phyloP scores from a whole-genome alignment of 2,888 invertebrate species.

The Stenotaenia linearis region DNA sequence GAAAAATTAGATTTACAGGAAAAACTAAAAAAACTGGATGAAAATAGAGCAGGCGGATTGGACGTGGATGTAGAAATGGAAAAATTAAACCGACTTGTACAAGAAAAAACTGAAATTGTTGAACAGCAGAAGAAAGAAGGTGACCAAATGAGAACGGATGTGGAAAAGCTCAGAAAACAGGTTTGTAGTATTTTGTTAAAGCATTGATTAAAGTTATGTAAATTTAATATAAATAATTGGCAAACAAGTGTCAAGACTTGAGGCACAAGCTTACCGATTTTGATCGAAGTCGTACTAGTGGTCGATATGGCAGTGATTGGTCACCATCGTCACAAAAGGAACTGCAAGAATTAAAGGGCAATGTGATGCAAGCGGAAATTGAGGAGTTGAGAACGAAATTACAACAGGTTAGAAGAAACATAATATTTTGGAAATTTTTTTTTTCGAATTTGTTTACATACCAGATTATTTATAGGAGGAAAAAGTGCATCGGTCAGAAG shows the following conservation, averaged over 20 bases:
- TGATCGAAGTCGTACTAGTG: conserved; percentile 73
- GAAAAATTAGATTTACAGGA: conserved; percentile 67
- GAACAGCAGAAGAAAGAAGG: conserved; percentile 63
- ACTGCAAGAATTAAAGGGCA: conserved; percentile 47
- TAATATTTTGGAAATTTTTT: neutral
- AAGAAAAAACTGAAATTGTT: conserved; percentile 68
- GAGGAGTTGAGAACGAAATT: conserved; percentile 28
- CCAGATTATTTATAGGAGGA: conserved; percentile 55
- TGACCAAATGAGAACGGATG: conserved; percentile 62
- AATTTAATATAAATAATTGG: too few species aligned
- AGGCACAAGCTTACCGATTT: conserved; percentile 75
- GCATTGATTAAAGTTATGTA: too few species aligned
- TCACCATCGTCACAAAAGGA: conserved; percentile 52
- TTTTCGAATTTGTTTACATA: neutral
- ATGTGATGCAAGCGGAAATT: conserved; percentile 30
- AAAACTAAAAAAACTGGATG: conserved; percentile 48
- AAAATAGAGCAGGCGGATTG: conserved; percentile 44
- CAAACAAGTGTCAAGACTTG: conserved; percentile 65
- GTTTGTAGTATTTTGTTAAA: too few species aligned
- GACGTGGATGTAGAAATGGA: conserved; percentile 61
- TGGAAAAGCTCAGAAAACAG: conserved; percentile 49
- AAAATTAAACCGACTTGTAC: conserved; percentile 62
- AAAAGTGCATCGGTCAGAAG: conserved; percentile 67
- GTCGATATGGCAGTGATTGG: conserved; percentile 53
- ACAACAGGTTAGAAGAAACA: neutral